Percentiles rank a stretch among this genome's conserved stretches.
These are phyloP conservation scores for Baronia brevicornis DNA, from an alignment of 2,888 invertebrate genomes.

Conservation along the genomic window DNA sequence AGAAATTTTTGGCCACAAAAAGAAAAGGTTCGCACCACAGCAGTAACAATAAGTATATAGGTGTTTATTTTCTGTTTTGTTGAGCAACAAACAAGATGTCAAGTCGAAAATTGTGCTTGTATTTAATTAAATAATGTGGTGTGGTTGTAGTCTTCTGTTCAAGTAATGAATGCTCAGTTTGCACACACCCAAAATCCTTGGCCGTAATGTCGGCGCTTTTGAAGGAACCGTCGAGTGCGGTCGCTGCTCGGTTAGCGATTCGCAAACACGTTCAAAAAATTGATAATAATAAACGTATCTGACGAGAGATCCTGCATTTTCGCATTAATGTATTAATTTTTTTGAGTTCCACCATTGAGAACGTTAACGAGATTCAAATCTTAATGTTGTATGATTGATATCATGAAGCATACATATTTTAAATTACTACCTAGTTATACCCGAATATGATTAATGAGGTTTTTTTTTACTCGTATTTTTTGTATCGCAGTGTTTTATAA, in stretches of 20 bases:
- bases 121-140: constrained; percentile 56
- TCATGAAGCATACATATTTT: neutral
- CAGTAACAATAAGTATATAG: neutral
- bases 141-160: constrained; percentile 55
- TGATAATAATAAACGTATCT: constrained; percentile 13
- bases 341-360: constrained; percentile 27
- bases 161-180: constrained; percentile 59
- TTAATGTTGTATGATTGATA: constrained; percentile 6
- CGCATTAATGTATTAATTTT: constrained; percentile 5
- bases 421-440: too few species aligned
- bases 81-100: constrained; percentile 7
- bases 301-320: constrained; percentile 23
- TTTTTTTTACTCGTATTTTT: too few species aligned
- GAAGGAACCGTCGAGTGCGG: constrained; percentile 39
- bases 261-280: constrained; percentile 49
- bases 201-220: constrained; percentile 59
- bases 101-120: constrained; percentile 22
- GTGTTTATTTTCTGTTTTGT: neutral
- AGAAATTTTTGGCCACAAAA: too few species aligned
- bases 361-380: constrained; percentile 7
- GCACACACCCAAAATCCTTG: constrained; percentile 51
- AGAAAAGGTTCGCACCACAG: too few species aligned
- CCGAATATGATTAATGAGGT: too few species aligned
- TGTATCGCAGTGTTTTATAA: too few species aligned
- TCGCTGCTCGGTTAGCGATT: constrained; percentile 49